Evolutionary conservation across 2,888 invertebrate species (phyloP).

Genomic region (Drosophila meridiana): DNA sequence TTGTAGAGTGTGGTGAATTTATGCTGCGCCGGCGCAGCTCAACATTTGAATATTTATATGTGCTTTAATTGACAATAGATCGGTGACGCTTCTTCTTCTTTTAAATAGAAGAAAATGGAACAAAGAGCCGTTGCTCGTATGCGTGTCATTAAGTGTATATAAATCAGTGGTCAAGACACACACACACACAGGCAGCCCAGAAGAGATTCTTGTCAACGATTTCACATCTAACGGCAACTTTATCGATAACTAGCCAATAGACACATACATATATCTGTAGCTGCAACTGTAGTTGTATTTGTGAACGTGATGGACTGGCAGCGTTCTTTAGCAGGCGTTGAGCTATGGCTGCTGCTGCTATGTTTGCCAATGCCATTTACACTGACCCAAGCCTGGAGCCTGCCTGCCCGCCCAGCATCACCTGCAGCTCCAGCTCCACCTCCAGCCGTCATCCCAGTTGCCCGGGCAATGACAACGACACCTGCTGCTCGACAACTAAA

Average conservation of each 20-base stretch:
- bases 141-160: constrained; percentile 68
- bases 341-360: constrained; percentile 45
- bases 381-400: constrained; percentile 61
- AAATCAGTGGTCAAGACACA: constrained; percentile 37
- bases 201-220: constrained; percentile 34
- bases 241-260: constrained; percentile 2
- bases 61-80: constrained; percentile 39
- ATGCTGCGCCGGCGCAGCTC: constrained; percentile 26
- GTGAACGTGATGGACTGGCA: constrained; percentile 60
- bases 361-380: constrained; percentile 50
- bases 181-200: neutral
- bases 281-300: constrained; percentile 8
- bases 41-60: constrained; percentile 38
- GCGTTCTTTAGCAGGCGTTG: constrained; percentile 41
- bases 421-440: constrained; percentile 11
- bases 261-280: neutral
- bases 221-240: constrained; percentile 47
- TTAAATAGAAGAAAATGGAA: constrained; percentile 64
- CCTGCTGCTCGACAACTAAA: constrained; percentile 58
- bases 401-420: constrained; percentile 46
- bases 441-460: constrained; percentile 27
- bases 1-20: constrained; percentile 9
- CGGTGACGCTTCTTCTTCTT: constrained; percentile 10
- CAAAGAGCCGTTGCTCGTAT: constrained; percentile 69
- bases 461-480: constrained; percentile 20